Base-by-base conservation (phyloP, 1,140 invertebrate species). In the Ips nitidus region DNA sequence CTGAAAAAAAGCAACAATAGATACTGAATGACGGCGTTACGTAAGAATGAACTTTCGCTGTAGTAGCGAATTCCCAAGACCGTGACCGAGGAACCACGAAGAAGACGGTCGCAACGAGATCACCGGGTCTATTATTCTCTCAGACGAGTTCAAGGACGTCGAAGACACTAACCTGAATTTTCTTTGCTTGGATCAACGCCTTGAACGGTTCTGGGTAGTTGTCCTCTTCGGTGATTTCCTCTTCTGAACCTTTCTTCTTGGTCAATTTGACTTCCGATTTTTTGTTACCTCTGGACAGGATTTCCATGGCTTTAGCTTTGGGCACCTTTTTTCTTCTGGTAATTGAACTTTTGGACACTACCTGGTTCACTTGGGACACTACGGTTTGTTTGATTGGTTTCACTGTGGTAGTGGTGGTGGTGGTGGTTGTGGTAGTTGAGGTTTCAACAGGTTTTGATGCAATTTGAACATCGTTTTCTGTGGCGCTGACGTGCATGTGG, bases 181-280 rank as follows among this genome's bases (percentile, higher is more conserved):
- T 73, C 65, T 79, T 78, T 3, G 78, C 76, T 47, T 79, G 74
- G 38, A 80, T 70, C 57, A 80, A 73, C 1, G 78, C 77, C 64
- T 80, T 80, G 60, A 80, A 80, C 41, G 73, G 69, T 71, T 76
- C 77, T 4, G 79, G 79, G 70, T 80, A 80, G 55, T 80, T 80
- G 65, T 79, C 78, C 22, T 73, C 70, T 43, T 79, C 79, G 37
- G 73, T 76, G 37, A 79, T 71, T 4, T 78, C 75, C 52, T 80
- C 79, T 52, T 76, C 74, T 38, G 69, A 73, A 60, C 50, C 70
- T 42, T 74, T 76, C 38, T 70, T 76, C 22, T 70, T 72, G 57
- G 37, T 40, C 43, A 66, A 52, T 57, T 73, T 72, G n/a, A 69
- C 36, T 42, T 76, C 73, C 5, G 69, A 58, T 47, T 75, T 74